These are phyloP conservation scores for Stegodyphus dumicola DNA, from an alignment of 1,140 invertebrate species.

Conservation along the genomic window DNA sequence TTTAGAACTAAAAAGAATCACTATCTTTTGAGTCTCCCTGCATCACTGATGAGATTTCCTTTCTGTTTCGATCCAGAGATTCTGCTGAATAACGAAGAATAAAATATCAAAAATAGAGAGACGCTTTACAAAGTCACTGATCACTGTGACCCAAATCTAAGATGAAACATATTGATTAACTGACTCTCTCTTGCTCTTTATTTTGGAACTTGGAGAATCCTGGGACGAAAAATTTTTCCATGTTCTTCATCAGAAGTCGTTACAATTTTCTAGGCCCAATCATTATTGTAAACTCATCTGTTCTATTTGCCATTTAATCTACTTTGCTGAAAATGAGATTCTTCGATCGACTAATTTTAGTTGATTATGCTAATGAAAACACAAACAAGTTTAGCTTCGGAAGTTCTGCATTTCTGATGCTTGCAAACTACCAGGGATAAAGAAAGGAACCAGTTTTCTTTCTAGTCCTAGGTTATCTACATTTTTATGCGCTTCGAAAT, in stretches of 20 bases:
- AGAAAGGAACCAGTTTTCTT: too few species aligned
- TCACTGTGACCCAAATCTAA: constrained; percentile 52
- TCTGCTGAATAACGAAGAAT: constrained; percentile 43
- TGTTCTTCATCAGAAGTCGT: constrained; percentile 37
- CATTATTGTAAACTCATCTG: neutral
- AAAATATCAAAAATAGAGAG: constrained; percentile 8
- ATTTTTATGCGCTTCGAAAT: too few species aligned
- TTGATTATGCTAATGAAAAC: too few species aligned
- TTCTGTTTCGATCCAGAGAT: constrained; percentile 8
- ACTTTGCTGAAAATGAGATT: neutral
- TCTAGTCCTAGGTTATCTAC: too few species aligned
- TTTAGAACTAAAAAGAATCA: constrained; percentile 31
- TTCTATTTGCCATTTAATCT: neutral
- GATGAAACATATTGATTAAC: constrained; percentile 57
- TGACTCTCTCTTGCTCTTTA: constrained; percentile 11
- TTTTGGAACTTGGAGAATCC: neutral
- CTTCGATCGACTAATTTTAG: too few species aligned
- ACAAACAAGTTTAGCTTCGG: too few species aligned
- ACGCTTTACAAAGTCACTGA: constrained; percentile 40
- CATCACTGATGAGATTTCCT: constrained; percentile 30
- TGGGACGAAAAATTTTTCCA: neutral
- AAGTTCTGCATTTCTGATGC: too few species aligned
- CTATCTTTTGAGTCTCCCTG: constrained; percentile 28
- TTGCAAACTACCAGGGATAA: too few species aligned
- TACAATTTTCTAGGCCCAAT: neutral